Evolutionary conservation across 2,797 vertebrate genomes (phyloP), one percentile per base, ranked within the genome.

Genomic region (Paratrypauchen microcephalus): DNA sequence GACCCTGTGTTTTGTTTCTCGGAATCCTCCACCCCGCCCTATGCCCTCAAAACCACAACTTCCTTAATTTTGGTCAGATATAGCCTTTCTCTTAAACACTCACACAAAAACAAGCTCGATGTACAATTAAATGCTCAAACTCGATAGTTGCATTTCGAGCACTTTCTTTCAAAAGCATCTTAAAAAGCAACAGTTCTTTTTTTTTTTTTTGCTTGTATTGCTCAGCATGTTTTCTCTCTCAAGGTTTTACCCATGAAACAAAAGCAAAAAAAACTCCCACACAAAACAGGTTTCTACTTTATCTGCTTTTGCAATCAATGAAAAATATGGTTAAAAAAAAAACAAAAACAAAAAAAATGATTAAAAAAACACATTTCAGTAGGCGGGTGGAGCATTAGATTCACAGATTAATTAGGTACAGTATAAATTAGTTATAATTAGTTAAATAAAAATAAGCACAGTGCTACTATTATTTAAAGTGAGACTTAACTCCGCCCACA

Each of bases 31-130:
- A 9, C 32, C 26, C 54, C 71, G 15, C 68, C 41, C 66, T 65
- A 6, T 0, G 8, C 30, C 70, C 30, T 32, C 39, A 70, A 57
- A 55, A 83, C 82, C 85, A 75, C 89, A 87, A n/a, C 88, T 91
- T 91, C 88, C 84, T 71, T 68, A 81, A 79, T 80, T 0, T 5
- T 55, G 15, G 48, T 23, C 7, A 57, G 26, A 57, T 21, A 55
- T 48, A 16, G 47, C 21, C 9, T n/a, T 55, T 23, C 5, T 12
- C 54, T 55, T 55, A 24, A 23, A 23, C 54, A 55, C 11, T 52
- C 9, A 2, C 8, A 18, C 16, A 50, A 50, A 48, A 50, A 50
- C 48, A 50, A 50, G 48, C 48, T 50, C 1, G 19, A 18, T 50
- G 19, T 1, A 19, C 18, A 19, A 19, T 50, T 19, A 18, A 45